phyloP scores from a whole-genome alignment of 2,113 vertebrate genomes.

The Chaetorhynchus papuensis region DNA sequence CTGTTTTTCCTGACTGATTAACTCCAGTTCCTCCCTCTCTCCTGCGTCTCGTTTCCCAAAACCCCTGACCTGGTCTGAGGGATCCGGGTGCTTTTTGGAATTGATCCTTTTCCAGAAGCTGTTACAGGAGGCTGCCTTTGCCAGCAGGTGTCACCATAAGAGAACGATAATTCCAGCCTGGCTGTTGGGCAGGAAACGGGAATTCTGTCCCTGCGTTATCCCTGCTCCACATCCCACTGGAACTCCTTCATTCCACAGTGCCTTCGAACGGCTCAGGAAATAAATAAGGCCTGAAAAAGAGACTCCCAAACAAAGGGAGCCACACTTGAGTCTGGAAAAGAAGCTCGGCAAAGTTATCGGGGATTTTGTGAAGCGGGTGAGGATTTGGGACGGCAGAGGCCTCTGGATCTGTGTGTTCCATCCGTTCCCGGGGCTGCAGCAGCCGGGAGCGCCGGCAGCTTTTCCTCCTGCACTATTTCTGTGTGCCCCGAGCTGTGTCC shows the following conservation, averaged over 20 bases:
- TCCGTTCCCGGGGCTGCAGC: background rate
- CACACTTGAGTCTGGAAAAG: background rate
- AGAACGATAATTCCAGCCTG: background rate
- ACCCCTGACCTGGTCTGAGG: background rate
- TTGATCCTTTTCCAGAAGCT: background rate
- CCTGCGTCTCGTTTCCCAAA: background rate
- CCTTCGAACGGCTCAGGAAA: background rate
- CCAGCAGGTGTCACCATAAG: slow-evolving; percentile 62
- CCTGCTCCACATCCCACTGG: background rate
- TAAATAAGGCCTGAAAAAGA: background rate
- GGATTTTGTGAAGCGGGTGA: background rate
- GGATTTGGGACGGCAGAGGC: background rate
- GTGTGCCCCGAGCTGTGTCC: no score
- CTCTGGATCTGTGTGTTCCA: background rate
- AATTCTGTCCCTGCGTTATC: background rate
- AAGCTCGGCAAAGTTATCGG: background rate
- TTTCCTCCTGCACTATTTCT: rapidly evolving
- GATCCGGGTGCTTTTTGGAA: background rate
- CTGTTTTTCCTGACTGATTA: background rate
- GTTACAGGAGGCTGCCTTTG: background rate
- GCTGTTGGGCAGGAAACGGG: background rate
- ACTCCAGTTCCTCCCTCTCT: background rate
- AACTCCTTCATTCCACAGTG: background rate
- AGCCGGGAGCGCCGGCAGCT: background rate
- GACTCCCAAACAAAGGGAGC: background rate